Evolutionary conservation across 2,113 vertebrate genomes (phyloP).

Genomic region (Gallinago paraguaiae): DNA sequence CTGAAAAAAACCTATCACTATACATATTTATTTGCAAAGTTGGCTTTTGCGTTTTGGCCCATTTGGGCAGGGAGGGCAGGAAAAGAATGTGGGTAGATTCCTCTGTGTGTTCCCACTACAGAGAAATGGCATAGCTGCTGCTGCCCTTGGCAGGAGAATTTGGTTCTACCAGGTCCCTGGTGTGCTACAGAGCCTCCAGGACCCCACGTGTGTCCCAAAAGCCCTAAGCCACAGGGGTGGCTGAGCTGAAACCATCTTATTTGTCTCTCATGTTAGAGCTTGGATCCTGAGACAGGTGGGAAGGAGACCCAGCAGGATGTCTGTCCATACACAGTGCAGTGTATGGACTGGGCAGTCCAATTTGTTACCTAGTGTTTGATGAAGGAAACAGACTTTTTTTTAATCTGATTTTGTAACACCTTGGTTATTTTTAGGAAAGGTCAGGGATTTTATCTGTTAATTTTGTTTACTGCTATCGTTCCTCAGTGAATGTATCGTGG

Average conservation of each 20-base stretch:
- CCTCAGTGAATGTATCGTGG: neutral
- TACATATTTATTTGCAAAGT: neutral
- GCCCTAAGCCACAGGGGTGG: neutral
- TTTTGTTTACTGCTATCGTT: neutral
- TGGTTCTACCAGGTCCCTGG: neutral
- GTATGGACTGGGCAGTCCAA: neutral
- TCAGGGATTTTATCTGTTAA: neutral
- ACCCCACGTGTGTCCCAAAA: neutral
- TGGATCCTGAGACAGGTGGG: neutral
- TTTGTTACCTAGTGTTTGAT: neutral
- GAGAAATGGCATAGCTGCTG: neutral
- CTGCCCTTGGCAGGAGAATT: neutral
- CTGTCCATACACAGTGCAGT: neutral
- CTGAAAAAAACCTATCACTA: neutral
- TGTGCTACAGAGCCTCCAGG: neutral
- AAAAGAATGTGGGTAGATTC: neutral
- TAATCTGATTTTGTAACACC: neutral
- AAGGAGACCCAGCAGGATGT: neutral
- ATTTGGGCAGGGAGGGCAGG: neutral
- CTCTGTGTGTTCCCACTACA: fast-evolving
- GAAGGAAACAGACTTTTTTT: neutral
- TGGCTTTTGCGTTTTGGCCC: neutral
- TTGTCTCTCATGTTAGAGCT: neutral
- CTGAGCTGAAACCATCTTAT: neutral
- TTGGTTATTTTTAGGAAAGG: neutral